These are phyloP conservation scores for Fulmarus glacialis DNA, from an alignment of 2,113 vertebrate species.

Conservation along the genomic window DNA sequence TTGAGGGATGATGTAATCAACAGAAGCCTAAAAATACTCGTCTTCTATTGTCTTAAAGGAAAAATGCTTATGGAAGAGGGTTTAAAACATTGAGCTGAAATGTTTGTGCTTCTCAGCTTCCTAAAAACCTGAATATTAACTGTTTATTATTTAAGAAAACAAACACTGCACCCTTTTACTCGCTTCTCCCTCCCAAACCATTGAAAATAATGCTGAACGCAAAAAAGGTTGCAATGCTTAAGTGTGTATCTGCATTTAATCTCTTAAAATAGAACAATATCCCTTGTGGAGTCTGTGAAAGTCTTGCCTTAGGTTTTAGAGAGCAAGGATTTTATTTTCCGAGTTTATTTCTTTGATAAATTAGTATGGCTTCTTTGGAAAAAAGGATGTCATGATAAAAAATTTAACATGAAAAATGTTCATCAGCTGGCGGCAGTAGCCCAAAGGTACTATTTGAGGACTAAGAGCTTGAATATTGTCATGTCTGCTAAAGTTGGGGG, in stretches of 20 bases:
- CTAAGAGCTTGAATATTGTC: not conserved
- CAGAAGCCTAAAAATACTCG: not conserved
- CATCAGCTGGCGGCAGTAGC: not conserved
- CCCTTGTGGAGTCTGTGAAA: not conserved
- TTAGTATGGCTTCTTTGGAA: not conserved
- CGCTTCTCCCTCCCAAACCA: not conserved
- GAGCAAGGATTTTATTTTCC: not conserved
- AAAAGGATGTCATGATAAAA: not conserved
- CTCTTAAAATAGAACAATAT: not conserved
- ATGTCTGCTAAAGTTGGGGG: not conserved
- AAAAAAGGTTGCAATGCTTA: not conserved
- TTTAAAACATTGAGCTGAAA: not conserved
- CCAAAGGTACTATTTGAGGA: not conserved
- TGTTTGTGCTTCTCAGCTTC: not conserved
- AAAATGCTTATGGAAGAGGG: not conserved
- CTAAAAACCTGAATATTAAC: not conserved
- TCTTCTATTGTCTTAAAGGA: not conserved
- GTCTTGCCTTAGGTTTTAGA: not conserved
- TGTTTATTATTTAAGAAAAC: not conserved
- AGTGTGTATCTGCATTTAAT: not conserved
- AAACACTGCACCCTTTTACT: not conserved
- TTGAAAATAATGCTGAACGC: not conserved
- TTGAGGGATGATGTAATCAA: not conserved
- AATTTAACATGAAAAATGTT: not conserved
- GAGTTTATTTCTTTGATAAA: not conserved